Conservation (phyloP, 2,888 invertebrate genomes). For the Pelosia muscerda region DNA sequence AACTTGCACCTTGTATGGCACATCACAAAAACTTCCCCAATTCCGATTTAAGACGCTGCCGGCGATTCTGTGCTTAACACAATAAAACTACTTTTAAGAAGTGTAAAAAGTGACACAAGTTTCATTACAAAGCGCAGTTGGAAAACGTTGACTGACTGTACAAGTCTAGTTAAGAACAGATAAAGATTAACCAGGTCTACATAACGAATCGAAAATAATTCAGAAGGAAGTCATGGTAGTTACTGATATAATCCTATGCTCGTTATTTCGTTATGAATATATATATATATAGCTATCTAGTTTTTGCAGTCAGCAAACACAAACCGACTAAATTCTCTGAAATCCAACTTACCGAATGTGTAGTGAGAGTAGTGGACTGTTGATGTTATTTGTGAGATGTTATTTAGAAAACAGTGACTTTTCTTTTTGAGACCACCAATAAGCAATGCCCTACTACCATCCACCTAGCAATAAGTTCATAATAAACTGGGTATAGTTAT, state of each 20-base stretch:
- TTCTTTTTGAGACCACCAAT: too few relatives aligned
- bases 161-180: slow-evolving; percentile 60
- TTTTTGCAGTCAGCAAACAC: too few relatives aligned
- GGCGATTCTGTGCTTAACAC: slow-evolving; percentile 50
- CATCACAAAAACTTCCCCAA: slow-evolving; percentile 69
- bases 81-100: slow-evolving; percentile 50
- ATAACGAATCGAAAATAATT: slow-evolving; percentile 62
- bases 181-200: slow-evolving; percentile 67
- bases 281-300: too few relatives aligned
- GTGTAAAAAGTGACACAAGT: slow-evolving; percentile 37
- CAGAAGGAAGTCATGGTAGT: slow-evolving; percentile 66
- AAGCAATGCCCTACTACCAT: too few relatives aligned
- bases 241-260: slow-evolving; percentile 59
- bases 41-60: slow-evolving; percentile 58
- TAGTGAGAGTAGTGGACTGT: too few relatives aligned
- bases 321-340: too few relatives aligned
- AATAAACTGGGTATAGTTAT: slow-evolving; percentile 33
- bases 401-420: too few relatives aligned
- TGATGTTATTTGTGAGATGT: too few relatives aligned
- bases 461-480: too few relatives aligned
- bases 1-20: slow-evolving; percentile 68
- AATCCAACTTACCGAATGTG: too few relatives aligned
- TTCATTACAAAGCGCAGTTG: slow-evolving; percentile 48
- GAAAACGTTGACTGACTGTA: slow-evolving; percentile 52
- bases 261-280: slow-evolving; percentile 56